phyloP scores from a whole-genome alignment of 2,888 invertebrate genomes.

The Hirtodrosophila duncani region DNA sequence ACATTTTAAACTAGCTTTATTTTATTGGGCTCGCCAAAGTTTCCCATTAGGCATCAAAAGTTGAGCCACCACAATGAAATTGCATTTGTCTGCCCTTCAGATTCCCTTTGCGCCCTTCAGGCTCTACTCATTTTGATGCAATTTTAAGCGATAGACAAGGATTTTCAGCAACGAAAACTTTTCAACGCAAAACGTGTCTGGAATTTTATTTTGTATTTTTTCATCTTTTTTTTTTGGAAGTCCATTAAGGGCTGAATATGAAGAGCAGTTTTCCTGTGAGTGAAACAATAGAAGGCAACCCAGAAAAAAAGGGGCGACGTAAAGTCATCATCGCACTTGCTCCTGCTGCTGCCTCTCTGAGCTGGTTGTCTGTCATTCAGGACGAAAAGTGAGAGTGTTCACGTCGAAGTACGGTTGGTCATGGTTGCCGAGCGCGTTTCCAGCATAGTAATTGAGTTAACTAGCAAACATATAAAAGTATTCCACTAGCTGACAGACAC shows the following conservation, averaged over 20 bases:
- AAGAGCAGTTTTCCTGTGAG: neutral
- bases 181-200: constrained; percentile 42
- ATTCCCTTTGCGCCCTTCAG: too few species aligned
- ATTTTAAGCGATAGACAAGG: constrained; percentile 43
- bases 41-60: too few species aligned
- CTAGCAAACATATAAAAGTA: constrained; percentile 39
- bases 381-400: constrained; percentile 26
- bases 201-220: constrained; percentile 31
- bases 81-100: constrained; percentile 45
- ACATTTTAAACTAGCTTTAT: too few species aligned
- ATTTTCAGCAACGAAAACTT: constrained; percentile 31
- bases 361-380: constrained; percentile 53
- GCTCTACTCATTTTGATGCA: constrained; percentile 15
- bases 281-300: constrained; percentile 9
- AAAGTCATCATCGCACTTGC: too few species aligned
- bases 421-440: constrained; percentile 31
- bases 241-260: neutral
- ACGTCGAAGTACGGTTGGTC: neutral
- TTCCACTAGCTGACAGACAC: constrained; percentile 4
- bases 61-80: constrained; percentile 42
- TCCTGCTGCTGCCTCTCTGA: too few species aligned
- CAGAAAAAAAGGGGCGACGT: too few species aligned
- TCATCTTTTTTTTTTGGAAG: constrained; percentile 1
- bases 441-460: constrained; percentile 57
- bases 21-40: too few species aligned